phyloP scores from a whole-genome alignment of 2,888 invertebrate species.

The Oxystoma pomonae region DNA sequence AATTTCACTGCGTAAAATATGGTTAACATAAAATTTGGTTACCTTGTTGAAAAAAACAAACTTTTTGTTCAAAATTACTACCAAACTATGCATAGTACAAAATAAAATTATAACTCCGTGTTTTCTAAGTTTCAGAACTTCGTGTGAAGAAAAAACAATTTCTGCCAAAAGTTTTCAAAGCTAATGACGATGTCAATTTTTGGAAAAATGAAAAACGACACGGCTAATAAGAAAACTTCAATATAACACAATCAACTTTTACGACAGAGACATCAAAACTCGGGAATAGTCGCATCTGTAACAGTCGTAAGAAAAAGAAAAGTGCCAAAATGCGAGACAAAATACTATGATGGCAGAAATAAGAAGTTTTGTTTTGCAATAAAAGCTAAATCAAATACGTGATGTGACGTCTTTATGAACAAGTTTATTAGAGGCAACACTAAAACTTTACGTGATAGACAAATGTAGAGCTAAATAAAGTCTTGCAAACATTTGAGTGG shows the following conservation, averaged over 20 bases:
- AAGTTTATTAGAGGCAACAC: neutral
- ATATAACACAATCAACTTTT: slow-evolving; percentile 45
- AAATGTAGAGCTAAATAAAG: too few relatives aligned
- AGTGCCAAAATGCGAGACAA: neutral
- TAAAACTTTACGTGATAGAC: too few relatives aligned
- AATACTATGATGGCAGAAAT: neutral
- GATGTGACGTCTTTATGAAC: neutral
- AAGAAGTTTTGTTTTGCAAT: neutral
- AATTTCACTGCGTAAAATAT: too few relatives aligned
- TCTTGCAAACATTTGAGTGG: too few relatives aligned
- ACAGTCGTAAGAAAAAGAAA: slow-evolving; percentile 6
- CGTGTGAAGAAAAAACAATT: neutral
- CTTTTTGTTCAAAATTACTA: too few relatives aligned
- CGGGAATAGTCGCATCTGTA: slow-evolving; percentile 32
- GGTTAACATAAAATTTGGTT: too few relatives aligned
- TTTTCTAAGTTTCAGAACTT: too few relatives aligned
- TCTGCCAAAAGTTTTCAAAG: neutral
- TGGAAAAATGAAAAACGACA: slow-evolving; percentile 23
- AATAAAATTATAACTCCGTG: too few relatives aligned
- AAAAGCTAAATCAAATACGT: neutral
- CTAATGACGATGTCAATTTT: slow-evolving; percentile 25
- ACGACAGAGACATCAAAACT: slow-evolving; percentile 46
- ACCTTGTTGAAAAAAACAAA: too few relatives aligned
- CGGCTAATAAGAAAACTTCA: slow-evolving; percentile 44
- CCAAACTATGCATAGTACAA: too few relatives aligned